phyloP scores from a whole-genome alignment of 2,797 vertebrate genomes.

The Apogon hyalosoma region DNA sequence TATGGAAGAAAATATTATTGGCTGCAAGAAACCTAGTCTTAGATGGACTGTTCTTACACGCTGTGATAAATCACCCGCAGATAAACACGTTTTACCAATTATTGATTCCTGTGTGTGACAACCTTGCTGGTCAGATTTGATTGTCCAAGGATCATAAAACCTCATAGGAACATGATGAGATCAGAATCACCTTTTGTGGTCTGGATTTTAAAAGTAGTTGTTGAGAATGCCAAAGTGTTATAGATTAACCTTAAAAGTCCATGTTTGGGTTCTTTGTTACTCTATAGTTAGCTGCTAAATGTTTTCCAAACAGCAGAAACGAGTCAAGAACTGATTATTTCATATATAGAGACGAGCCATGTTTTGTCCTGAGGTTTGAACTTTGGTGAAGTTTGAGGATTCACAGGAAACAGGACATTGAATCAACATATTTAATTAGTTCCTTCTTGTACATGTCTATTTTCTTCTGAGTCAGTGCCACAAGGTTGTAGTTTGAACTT shows the following conservation, averaged over 20 bases:
- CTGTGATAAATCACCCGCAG: constrained; percentile 54
- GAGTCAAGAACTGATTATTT: no score
- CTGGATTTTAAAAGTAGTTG: no score
- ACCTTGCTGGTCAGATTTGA: constrained; percentile 15
- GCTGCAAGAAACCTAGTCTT: constrained; percentile 33
- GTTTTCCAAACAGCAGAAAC: no score
- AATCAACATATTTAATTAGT: not conserved
- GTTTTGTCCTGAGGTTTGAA: no score
- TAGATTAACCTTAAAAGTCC: no score
- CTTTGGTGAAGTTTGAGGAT: no score
- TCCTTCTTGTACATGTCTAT: not conserved
- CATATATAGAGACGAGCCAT: no score
- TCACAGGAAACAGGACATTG: no score
- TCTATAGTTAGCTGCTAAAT: no score
- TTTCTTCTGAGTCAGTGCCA: not conserved
- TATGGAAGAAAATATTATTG: constrained; percentile 56
- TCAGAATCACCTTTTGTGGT: no score
- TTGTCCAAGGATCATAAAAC: constrained; percentile 35
- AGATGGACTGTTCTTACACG: constrained; percentile 43
- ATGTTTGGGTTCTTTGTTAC: no score
- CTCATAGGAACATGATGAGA: constrained; percentile 22
- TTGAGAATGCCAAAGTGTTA: no score
- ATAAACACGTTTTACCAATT: constrained; percentile 66
- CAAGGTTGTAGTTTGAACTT: not conserved
- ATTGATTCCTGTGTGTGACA: constrained; percentile 36